Evolutionary conservation across 2,113 vertebrate genomes (phyloP), one percentile per base, ranked within the genome.

Genomic region (Notothenia rossii): DNA sequence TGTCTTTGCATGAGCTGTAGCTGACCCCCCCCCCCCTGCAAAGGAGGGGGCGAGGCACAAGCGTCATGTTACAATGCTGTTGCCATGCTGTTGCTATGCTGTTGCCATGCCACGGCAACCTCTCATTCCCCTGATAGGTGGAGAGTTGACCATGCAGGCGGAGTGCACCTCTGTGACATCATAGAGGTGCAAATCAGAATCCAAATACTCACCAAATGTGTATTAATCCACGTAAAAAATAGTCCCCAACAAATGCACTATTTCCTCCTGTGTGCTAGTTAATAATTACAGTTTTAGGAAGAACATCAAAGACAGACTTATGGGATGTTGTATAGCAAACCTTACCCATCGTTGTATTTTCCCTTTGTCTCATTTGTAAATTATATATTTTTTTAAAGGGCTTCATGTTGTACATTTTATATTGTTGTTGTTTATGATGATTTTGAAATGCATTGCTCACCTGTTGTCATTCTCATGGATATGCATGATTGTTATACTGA

Each of bases 331-430:
- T 13, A 25, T 11, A 2, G 0, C 22, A 22, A 59, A 10, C 43
- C 10, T 17, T 12, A 46, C 58, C 53, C 40, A 46, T 33, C 29
- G 22, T 17, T 46, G n/a, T 46, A 7, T 11, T 29, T 70, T 25
- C 55, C 1, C 4, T 18, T 45, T 33, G 49, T 20, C 18, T 25
- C 1, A 17, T 55, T 55, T 59, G 43, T 49, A 33, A 72, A 60
- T 36, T 15, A 15, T 14, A 10, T 2, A 20, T 72, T 59, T 58
- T 59, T 10, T 14, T 13, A n/a, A 6, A 20, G 0, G 10, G 3
- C 56, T 72, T 48, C 3, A 72, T 33, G 22, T 49, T 58, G 53
- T 71, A 40, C 22, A 59, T 58, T 48, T 29, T 29, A 29, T 29
- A 4, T 29, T 29, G 29, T 4, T 29, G 29, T 29, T 4, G 29